Base-by-base conservation (phyloP, 2,888 invertebrate genomes). In the Dexiosoma caninum region DNA sequence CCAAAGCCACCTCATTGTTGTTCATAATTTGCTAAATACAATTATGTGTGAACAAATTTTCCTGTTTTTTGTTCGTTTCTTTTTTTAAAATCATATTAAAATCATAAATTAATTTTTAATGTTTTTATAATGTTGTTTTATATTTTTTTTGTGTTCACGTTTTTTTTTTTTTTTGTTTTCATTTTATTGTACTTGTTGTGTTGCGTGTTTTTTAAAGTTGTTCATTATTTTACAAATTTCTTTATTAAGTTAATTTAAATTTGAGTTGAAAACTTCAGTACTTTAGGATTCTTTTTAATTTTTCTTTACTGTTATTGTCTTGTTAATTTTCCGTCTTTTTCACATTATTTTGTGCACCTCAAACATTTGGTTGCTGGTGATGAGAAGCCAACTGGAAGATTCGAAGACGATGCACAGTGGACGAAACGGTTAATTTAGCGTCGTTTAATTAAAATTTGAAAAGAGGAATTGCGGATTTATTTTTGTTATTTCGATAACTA, bases 61-160 rank as follows among this genome's bases (percentile, higher is more conserved):
- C 4, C 23, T 42, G 32, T 8, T 42, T 37, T 30, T 44, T 12
- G 5, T 30, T 59, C n/a, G 9, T 16, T 14, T 1, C n/a, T n/a
- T 60, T n/a, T n/a, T 55, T 53, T 57, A 51, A 76, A 80, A 81
- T 81, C 62, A 57, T 64, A 64, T 76, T 81, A 72, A 81, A 81
- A 81, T 77, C 81, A 77, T 81, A 81, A 74, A 81, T 81, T 81
- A 77, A 81, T 81, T 77, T 77, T 81, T 77, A 81, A 81, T 81
- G 72, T 51, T 74, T 81, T 81, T 69, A 74, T 81, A 81, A 81
- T 81, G 72, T 64, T 77, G 57, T 77, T 72, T 35, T 77, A 44
- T 71, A 53, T 42, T 71, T 72, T 53, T 57, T 77, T 19, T n/a
- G n/a, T n/a, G n/a, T n/a, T n/a, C n/a, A n/a, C n/a, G n/a, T n/a